A percentile compares a stretch with the other conserved stretches of the same genome.
Evolutionary conservation across 2,888 invertebrate species (phyloP).

Genomic region (Nebria brevicollis): DNA sequence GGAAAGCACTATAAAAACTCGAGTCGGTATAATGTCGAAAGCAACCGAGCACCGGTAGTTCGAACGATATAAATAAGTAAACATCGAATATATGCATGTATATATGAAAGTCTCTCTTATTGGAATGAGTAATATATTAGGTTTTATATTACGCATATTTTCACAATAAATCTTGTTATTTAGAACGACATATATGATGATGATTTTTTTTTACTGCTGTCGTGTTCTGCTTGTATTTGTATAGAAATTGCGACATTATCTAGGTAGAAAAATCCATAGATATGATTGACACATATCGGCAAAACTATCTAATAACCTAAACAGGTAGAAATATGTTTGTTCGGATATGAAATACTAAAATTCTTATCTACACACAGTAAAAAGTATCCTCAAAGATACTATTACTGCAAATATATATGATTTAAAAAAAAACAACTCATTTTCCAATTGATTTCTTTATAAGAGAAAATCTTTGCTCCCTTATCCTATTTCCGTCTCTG

Average conservation of each 20-base stretch:
- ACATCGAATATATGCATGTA: background rate
- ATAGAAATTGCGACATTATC: background rate
- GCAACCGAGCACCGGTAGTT: background rate
- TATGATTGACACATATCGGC: background rate
- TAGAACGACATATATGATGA: conserved; percentile 12
- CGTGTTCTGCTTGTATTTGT: background rate
- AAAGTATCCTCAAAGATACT: background rate
- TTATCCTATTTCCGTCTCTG: no score
- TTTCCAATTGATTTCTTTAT: no score
- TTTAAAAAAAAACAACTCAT: no score
- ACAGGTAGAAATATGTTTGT: background rate
- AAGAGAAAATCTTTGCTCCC: no score
- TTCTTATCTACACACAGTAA: background rate
- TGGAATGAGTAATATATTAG: background rate
- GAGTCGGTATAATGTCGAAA: background rate
- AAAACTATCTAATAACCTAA: conserved; percentile 4
- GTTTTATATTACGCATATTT: conserved; percentile 11
- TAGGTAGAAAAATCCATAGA: conserved; percentile 4
- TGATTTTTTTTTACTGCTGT: background rate
- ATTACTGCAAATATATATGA: no score
- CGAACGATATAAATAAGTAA: background rate
- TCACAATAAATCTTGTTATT: conserved; percentile 15
- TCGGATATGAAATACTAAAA: background rate
- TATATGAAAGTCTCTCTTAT: background rate
- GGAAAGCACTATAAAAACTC: background rate